A percentile compares a stretch with the other conserved stretches of the same genome.
These are phyloP conservation scores for Enteromius paludinosus DNA, from an alignment of 2,797 vertebrate genomes.

Conservation along the genomic window DNA sequence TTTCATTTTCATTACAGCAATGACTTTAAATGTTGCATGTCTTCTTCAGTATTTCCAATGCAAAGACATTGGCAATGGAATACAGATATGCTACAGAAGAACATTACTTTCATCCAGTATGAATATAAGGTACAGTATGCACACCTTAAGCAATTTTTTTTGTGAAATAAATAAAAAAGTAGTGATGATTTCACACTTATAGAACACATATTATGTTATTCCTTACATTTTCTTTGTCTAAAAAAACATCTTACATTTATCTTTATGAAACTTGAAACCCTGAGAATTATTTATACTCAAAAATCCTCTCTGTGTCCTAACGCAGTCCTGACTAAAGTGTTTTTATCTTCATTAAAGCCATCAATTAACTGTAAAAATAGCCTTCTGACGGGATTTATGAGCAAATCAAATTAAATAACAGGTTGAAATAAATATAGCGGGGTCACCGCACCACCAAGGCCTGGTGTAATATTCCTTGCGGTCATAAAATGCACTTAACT, in stretches of 20 bases:
- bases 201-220: neutral
- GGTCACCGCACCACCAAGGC: conserved; percentile 13
- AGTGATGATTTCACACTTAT: neutral
- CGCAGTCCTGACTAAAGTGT: neutral
- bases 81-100: neutral
- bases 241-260: neutral
- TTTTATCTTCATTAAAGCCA: neutral
- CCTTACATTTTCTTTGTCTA: neutral
- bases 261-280: neutral
- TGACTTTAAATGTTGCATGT: neutral
- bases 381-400: neutral
- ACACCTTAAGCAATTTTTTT: neutral
- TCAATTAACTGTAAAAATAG: neutral
- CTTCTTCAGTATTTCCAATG: neutral
- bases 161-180: neutral
- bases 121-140: neutral
- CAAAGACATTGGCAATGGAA: neutral
- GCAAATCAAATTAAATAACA: conserved; percentile 11
- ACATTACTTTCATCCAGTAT: neutral
- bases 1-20: too few species aligned
- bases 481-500: conserved; percentile 11
- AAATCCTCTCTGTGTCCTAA: neutral
- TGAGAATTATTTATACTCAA: neutral
- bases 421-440: conserved; percentile 5
- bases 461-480: neutral